A percentile compares a stretch with the other conserved stretches of the same genome.
These are phyloP conservation scores for Xestia ashworthii DNA, from an alignment of 2,888 invertebrate genomes.

Conservation along the genomic window DNA sequence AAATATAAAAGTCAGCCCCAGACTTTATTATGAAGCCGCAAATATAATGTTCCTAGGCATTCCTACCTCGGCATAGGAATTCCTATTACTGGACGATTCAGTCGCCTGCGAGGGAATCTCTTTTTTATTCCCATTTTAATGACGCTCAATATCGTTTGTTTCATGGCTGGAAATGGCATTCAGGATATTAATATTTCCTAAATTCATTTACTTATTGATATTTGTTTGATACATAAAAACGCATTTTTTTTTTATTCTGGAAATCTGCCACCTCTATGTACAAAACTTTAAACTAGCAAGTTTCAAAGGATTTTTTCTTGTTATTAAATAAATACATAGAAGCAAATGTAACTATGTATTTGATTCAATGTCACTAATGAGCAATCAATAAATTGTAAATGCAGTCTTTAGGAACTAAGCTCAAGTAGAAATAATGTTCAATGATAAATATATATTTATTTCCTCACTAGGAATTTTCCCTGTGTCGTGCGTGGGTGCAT, in stretches of 20 bases:
- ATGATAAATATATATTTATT: not conserved
- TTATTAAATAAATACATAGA: not conserved
- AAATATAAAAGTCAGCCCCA: slow-evolving; percentile 38
- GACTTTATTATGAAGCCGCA: slow-evolving; percentile 40
- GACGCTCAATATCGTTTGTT: slow-evolving; percentile 45
- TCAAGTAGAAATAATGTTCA: not conserved
- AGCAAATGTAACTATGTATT: not conserved
- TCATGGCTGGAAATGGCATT: slow-evolving; percentile 15
- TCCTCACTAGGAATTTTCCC: too few relatives aligned
- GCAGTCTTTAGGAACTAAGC: not conserved
- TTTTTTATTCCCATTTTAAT: slow-evolving; percentile 51
- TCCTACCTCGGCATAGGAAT: slow-evolving; percentile 53
- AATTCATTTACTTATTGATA: slow-evolving; percentile 20
- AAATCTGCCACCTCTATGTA: not conserved
- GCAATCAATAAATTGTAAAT: not conserved
- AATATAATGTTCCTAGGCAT: slow-evolving; percentile 53
- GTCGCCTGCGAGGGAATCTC: slow-evolving; percentile 36
- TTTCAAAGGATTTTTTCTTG: not conserved
- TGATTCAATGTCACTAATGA: not conserved
- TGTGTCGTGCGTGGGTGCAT: too few relatives aligned
- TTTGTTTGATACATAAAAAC: not conserved
- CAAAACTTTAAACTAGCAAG: not conserved
- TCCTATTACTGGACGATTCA: slow-evolving; percentile 48
- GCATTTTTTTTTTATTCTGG: not conserved
- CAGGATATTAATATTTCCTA: slow-evolving; percentile 15